These are phyloP conservation scores for Petrocephalus schoutedeni DNA, from an alignment of 2,797 vertebrate genomes.

Conservation along the genomic window DNA sequence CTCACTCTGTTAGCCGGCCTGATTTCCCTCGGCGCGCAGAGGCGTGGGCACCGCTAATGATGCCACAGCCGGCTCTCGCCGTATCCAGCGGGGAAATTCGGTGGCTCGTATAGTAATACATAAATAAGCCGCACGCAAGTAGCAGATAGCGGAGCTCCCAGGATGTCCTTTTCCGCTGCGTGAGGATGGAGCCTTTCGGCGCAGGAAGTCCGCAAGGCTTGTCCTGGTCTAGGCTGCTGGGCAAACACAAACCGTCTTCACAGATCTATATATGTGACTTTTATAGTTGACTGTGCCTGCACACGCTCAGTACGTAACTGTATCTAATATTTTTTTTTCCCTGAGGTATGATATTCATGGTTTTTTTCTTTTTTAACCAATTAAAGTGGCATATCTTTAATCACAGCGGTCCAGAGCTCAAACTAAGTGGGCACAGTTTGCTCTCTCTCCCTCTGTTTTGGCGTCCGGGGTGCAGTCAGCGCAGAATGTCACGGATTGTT, in stretches of 20 bases:
- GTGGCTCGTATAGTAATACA: background rate
- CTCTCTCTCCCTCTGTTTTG: background rate
- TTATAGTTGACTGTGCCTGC: background rate
- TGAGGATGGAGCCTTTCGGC: background rate
- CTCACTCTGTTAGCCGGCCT: conserved; percentile 22
- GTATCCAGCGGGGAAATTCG: conserved; percentile 9
- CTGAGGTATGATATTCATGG: background rate
- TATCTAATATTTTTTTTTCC: background rate
- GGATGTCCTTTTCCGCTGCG: background rate
- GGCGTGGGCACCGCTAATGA: conserved; percentile 13
- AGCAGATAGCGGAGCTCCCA: background rate
- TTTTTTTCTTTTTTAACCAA: background rate
- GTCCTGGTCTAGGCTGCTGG: background rate
- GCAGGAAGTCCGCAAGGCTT: background rate
- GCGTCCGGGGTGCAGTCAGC: background rate
- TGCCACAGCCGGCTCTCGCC: background rate
- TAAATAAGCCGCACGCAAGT: background rate
- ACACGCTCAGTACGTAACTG: background rate
- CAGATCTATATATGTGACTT: background rate
- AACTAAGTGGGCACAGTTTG: background rate
- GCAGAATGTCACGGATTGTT: background rate
- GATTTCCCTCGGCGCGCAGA: conserved; percentile 19
- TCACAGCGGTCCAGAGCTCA: background rate
- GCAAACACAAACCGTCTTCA: background rate
- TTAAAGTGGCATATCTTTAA: background rate